Percentiles rank a stretch among this genome's conserved stretches.
phyloP scores from a whole-genome alignment of 2,113 vertebrate species.

The Catharus fuscescens region DNA sequence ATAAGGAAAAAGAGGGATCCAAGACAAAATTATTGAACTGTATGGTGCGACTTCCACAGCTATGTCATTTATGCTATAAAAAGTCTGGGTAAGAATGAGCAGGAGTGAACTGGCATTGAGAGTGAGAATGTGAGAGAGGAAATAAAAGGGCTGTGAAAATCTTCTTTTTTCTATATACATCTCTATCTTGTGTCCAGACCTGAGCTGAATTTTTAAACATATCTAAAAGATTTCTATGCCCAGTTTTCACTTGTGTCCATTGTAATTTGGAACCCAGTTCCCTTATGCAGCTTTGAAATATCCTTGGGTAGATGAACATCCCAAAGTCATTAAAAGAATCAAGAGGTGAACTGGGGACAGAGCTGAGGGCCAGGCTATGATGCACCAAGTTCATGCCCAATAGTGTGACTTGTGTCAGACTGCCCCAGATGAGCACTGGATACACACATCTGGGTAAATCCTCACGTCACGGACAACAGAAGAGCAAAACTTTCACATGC shows the following conservation, averaged over 20 bases:
- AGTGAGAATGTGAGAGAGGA: not conserved
- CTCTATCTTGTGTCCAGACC: not conserved
- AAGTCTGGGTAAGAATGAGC: not conserved
- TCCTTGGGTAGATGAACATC: not conserved
- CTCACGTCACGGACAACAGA: not conserved
- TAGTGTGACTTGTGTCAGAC: rapidly evolving
- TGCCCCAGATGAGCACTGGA: not conserved
- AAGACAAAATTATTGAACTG: not conserved
- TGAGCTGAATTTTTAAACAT: not conserved
- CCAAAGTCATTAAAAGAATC: not conserved
- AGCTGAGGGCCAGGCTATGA: not conserved
- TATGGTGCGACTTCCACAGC: not conserved
- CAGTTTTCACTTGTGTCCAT: not conserved
- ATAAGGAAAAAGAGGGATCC: not conserved
- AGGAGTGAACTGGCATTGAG: not conserved
- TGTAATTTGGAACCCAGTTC: not conserved
- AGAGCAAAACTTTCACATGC: not conserved
- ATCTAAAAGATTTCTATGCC: not conserved
- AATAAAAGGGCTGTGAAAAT: not conserved
- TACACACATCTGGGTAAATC: not conserved
- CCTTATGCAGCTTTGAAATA: not conserved
- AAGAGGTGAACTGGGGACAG: not conserved
- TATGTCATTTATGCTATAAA: not conserved
- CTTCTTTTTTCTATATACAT: not conserved
- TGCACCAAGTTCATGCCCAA: not conserved